Evolutionary conservation across 2,113 vertebrate species (phyloP).

Genomic region (Poecile atricapillus): DNA sequence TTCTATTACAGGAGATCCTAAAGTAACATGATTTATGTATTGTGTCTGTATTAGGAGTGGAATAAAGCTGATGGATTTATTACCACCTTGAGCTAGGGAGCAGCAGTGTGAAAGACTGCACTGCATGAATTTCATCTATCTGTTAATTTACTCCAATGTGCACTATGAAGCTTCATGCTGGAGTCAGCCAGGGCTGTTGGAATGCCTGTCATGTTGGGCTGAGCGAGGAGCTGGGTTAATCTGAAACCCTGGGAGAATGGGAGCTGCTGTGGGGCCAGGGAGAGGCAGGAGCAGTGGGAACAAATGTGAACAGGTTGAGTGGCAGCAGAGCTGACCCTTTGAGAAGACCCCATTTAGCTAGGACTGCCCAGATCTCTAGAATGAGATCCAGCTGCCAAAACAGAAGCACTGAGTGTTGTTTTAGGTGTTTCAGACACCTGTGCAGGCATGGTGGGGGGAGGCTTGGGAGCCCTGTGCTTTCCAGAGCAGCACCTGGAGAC

Average conservation of each 20-base stretch:
- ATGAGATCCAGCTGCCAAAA: background rate
- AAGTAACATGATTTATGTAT: background rate
- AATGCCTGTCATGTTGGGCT: background rate
- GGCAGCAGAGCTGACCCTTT: background rate
- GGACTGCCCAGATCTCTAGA: background rate
- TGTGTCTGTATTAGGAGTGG: background rate
- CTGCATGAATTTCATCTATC: background rate
- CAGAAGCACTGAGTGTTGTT: background rate
- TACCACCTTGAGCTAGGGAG: background rate
- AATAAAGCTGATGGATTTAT: background rate
- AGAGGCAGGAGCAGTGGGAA: background rate
- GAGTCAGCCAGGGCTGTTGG: background rate
- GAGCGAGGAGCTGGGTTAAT: background rate
- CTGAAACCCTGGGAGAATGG: background rate
- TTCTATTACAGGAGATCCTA: background rate
- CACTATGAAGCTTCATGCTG: background rate
- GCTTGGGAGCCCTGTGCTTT: background rate
- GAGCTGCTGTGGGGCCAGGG: background rate
- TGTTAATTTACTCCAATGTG: background rate
- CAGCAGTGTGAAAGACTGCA: background rate
- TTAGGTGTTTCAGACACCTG: background rate
- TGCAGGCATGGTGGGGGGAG: too few species aligned
- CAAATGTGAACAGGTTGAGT: background rate
- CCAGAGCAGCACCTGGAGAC: background rate
- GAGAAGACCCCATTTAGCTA: background rate